phyloP scores from a whole-genome alignment of 2,113 vertebrate species.

The Poeciliopsis turrubarensis region DNA sequence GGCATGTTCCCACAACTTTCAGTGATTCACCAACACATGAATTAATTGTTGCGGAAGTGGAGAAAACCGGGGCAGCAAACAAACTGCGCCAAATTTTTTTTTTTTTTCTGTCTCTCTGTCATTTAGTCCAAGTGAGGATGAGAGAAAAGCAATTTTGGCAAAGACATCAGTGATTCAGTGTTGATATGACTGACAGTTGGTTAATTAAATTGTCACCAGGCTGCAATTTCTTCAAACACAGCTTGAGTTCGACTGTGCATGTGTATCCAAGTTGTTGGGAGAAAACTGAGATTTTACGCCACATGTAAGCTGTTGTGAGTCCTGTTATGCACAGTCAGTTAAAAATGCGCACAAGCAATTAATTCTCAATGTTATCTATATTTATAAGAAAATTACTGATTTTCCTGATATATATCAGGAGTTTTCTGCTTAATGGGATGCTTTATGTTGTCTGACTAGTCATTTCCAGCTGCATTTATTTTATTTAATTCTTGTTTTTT shows the following conservation, averaged over 20 bases:
- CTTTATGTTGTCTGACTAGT: neutral
- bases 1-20: slow-evolving; percentile 16
- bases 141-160: slow-evolving; percentile 61
- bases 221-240: slow-evolving; percentile 53
- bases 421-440: neutral
- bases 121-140: slow-evolving; percentile 43
- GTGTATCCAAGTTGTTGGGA: slow-evolving; percentile 25
- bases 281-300: slow-evolving; percentile 38
- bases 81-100: slow-evolving; percentile 19
- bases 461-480: neutral
- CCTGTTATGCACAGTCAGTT: slow-evolving; percentile 20
- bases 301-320: slow-evolving; percentile 24
- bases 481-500: neutral
- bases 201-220: slow-evolving; percentile 71
- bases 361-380: neutral
- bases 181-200: slow-evolving; percentile 63
- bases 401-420: neutral
- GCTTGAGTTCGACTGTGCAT: slow-evolving; percentile 32
- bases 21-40: slow-evolving; percentile 6
- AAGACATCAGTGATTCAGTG: slow-evolving; percentile 51
- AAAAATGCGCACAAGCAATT: slow-evolving; percentile 26
- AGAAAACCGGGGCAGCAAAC: slow-evolving; percentile 36
- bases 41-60: slow-evolving; percentile 42
- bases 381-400: neutral
- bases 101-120: neutral